These are phyloP conservation scores for Protomyctophum bolini DNA, from an alignment of 2,113 vertebrate genomes.

Conservation along the genomic window DNA sequence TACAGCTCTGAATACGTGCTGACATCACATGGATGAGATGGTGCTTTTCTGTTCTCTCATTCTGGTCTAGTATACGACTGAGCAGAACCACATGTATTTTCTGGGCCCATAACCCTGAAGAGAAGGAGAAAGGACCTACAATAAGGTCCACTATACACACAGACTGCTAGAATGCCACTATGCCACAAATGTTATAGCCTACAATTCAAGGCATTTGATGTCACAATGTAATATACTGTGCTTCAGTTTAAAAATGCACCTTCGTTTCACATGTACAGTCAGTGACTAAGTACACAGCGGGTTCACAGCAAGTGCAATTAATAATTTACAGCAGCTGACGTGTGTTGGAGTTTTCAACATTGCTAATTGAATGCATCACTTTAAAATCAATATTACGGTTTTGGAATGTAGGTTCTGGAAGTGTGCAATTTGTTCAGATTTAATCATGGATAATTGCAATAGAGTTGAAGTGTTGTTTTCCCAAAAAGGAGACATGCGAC, in stretches of 20 bases:
- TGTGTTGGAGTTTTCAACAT: neutral
- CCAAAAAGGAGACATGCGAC: neutral
- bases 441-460: neutral
- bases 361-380: neutral
- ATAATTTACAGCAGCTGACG: conserved; percentile 9
- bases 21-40: neutral
- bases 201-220: conserved; percentile 5
- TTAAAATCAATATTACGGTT: neutral
- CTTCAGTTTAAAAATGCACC: conserved; percentile 29
- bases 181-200: neutral
- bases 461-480: neutral
- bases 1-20: conserved; percentile 30
- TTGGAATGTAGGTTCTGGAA: neutral
- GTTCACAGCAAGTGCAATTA: conserved; percentile 18
- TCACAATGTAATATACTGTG: conserved; percentile 5
- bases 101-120: neutral
- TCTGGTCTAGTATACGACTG: neutral
- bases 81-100: too few species aligned
- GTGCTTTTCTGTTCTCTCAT: conserved; percentile 10
- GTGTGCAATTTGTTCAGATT: neutral
- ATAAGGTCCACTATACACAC: neutral
- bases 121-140: neutral
- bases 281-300: too few species aligned
- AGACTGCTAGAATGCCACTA: neutral
- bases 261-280: neutral